Base-by-base conservation (phyloP, 2,113 vertebrate species). In the Salminus brasiliensis region DNA sequence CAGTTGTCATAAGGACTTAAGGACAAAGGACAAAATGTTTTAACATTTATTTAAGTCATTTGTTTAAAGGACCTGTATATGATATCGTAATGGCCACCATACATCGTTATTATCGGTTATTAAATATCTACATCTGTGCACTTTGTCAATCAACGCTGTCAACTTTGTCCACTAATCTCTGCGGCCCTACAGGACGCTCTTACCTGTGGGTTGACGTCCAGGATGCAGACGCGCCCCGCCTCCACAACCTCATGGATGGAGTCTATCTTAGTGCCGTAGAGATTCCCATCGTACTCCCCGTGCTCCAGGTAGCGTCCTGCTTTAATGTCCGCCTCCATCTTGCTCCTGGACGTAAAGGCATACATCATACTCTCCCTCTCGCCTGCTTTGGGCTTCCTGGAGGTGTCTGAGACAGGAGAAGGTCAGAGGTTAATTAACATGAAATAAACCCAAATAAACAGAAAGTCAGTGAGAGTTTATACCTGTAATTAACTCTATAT, bases 171-270 rank as follows among this genome's bases (percentile, higher is more conserved):
- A n/a, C n/a, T n/a, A n/a, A n/a, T n/a, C n/a, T n/a, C n/a, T n/a
- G n/a, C n/a, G n/a, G n/a, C 4, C 32, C 34, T 8, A 7, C 3
- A 36, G 32, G 21, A 39, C 2, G 34, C 18, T 66, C 39, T 52
- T 29, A 98, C 97, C 96, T 98, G 96, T 3, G 96, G 97, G 89
- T 97, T 97, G 74, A 96, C 95, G 0, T 99, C 97, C 91, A 99
- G 92, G 69, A 98, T 93, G 87, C 97, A 99, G 92, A 98, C 87
- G 57, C 96, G 95, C 72, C 97, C 95, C 0, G 95, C 89, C 5
- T 95, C 94, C n/a, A 97, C 90, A 85, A 99, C 97, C 12, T 96
- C 94, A 6, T 96, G 96, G 85, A 98, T 98, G 87, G 97, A 98
- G 85, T 97, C 96, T 0, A 95, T 96, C 71, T 95, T 95, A 68